Base-by-base conservation (phyloP, 2,113 vertebrate species). In the Coregonus clupeaformis region DNA sequence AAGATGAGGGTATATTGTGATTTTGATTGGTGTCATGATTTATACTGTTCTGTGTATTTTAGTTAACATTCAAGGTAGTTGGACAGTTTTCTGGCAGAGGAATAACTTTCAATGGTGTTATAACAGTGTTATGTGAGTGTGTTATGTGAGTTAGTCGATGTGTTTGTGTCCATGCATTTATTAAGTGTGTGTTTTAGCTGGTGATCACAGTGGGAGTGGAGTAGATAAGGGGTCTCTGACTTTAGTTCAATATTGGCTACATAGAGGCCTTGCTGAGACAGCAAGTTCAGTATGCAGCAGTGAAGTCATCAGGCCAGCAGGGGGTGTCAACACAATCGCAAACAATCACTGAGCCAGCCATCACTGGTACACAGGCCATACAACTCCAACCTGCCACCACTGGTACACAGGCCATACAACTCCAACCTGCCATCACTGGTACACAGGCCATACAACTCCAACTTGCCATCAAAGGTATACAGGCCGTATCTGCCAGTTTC, bases 311-410 rank as follows among this genome's bases (percentile, higher is more conserved):
- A 79, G 89, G 85, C 91, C 92, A 93, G 91, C 89, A 92, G 92
- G 92, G 90, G 92, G 92, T 91, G 91, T 93, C 85, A 85, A 89
- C 82, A 91, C 90, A 91, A 89, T 92, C 90, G 85, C 75, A 88
- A 88, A 85, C 84, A 82, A 84, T 85, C 85, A 77, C 63, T 72
- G 73, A 89, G 84, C 79, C 76, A 90, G 81, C 82, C 80, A 77
- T 85, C 87, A 70, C 71, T 77, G 84, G 82, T 87, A 80, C 80
- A 72, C 77, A 78, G 84, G 82, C 76, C 62, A 0, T 9, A 64
- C 36, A 36, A 36, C 36, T 36, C 36, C 36, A 36, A 36, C 36
- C 36, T 36, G 36, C 36, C 36, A 36, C 9, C 36, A 36, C 1
- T 9, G 36, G 36, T 36, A 9, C 1, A 36, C 7, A 36, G 36